Base-by-base conservation (phyloP, 2,113 vertebrate species). In the Hemiprocne comata region DNA sequence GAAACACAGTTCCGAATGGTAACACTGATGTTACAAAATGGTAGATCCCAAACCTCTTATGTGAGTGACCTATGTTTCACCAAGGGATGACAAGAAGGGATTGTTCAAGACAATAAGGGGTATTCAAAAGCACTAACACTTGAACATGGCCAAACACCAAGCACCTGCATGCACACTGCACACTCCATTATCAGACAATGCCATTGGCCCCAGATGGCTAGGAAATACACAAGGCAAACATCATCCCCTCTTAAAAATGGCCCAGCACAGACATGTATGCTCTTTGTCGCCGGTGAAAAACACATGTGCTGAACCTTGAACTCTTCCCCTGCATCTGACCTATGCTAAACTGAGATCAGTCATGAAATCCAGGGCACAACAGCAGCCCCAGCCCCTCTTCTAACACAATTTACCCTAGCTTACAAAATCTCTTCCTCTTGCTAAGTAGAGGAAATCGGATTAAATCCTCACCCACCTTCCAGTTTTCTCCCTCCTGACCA, bases 241-340 rank as follows among this genome's bases (percentile, higher is more conserved):
- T 36, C 13, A 25, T 6, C 10, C 69, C 17, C 26, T 81, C n/a
- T 66, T 54, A 50, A n/a, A 89, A 94, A 66, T 5, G 16, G 14
- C 19, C 46, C 65, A 81, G 33, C 42, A 44, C 0, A 0, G 65
- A 58, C 7, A 13, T 3, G 7, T 20, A 17, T 1, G 0, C 11
- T 51, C 16, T 51, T 16, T 11, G 64, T 34, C 3, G 0, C 31
- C 44, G 24, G 10, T 73, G 18, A 57, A 73, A 61, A 79, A 80
- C 0, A 0, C 4, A 2, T 3, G 20, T 26, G n/a, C 58, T 57
- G 18, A 18, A 28, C 34, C 38, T 71, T 48, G 26, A 64, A 4
- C 13, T 36, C 44, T 42, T 66, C 11, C 33, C 54, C 33, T 24
- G 40, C 3, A 1, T 23, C 53, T 44, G 36, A 54, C 17, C 42